A percentile compares a stretch with the other conserved stretches of the same genome.
Conservation (phyloP, 2,113 vertebrate species). For the Corapipo altera region DNA sequence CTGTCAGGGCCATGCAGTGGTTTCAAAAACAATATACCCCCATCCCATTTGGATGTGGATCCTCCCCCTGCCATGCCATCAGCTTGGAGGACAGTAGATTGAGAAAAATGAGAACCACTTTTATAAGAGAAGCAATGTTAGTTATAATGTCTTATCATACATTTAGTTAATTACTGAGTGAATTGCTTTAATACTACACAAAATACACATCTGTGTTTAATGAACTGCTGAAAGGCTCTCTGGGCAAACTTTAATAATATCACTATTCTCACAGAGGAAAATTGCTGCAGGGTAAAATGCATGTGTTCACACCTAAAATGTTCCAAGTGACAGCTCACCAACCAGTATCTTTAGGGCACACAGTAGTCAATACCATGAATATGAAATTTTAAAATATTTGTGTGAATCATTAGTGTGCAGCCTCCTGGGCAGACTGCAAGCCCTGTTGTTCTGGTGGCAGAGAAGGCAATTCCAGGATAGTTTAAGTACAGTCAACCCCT, state of each 20-base stretch:
- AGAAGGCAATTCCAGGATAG: background rate
- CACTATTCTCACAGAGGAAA: background rate
- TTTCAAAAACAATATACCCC: background rate
- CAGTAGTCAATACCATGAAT: background rate
- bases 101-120: background rate
- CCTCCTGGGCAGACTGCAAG: background rate
- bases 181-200: constrained; percentile 26
- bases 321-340: constrained; percentile 1
- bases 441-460: background rate
- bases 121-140: background rate
- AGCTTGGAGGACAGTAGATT: background rate
- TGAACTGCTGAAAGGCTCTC: constrained; percentile 46
- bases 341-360: constrained; percentile 13
- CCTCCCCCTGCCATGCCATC: background rate
- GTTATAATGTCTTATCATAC: background rate
- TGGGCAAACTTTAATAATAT: constrained; percentile 21
- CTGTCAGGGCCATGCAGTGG: background rate
- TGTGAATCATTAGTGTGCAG: constrained; percentile 7
- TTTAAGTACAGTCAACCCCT: background rate
- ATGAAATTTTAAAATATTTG: constrained; percentile 14
- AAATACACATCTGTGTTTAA: constrained; percentile 45
- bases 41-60: accelerated
- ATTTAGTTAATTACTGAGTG: constrained; percentile 53
- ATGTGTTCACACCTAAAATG: background rate
- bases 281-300: constrained; percentile 7